These are phyloP conservation scores for Amaurobius ferox DNA, from an alignment of 2,888 invertebrate species.

Conservation along the genomic window DNA sequence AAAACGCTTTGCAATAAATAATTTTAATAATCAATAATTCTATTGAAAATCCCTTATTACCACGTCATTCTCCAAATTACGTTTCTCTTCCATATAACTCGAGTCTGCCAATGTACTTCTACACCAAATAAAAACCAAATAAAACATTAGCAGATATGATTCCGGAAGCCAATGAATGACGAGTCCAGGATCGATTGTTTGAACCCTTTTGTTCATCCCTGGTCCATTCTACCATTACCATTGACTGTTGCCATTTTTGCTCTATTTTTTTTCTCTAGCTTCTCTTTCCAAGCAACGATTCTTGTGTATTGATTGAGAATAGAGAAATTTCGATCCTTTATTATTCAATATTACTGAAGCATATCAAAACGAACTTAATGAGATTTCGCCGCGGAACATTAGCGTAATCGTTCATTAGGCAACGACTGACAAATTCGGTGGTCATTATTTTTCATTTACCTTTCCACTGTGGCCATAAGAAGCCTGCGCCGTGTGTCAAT, in stretches of 20 bases:
- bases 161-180: slow-evolving; percentile 48
- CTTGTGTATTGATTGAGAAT: not conserved
- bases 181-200: slow-evolving; percentile 61
- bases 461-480: slow-evolving; percentile 57
- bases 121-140: not conserved
- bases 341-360: slow-evolving; percentile 63
- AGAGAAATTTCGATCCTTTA: too few relatives aligned
- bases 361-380: slow-evolving; percentile 69
- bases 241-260: slow-evolving; percentile 40
- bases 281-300: not conserved
- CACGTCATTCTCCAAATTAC: too few relatives aligned
- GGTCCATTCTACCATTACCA: slow-evolving; percentile 42
- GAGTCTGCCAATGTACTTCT: not conserved
- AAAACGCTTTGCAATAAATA: too few relatives aligned
- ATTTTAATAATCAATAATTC: too few relatives aligned
- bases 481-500: slow-evolving; percentile 62
- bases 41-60: too few relatives aligned
- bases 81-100: not conserved
- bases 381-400: slow-evolving; percentile 34
- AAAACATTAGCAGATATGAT: slow-evolving; percentile 54
- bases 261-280: not conserved
- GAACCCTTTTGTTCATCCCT: slow-evolving; percentile 29
- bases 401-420: slow-evolving; percentile 52
- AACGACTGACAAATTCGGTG: slow-evolving; percentile 18
- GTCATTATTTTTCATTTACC: slow-evolving; percentile 62